Base-by-base conservation (phyloP, 2,888 invertebrate species). In the Polydrusus tereticollis region DNA sequence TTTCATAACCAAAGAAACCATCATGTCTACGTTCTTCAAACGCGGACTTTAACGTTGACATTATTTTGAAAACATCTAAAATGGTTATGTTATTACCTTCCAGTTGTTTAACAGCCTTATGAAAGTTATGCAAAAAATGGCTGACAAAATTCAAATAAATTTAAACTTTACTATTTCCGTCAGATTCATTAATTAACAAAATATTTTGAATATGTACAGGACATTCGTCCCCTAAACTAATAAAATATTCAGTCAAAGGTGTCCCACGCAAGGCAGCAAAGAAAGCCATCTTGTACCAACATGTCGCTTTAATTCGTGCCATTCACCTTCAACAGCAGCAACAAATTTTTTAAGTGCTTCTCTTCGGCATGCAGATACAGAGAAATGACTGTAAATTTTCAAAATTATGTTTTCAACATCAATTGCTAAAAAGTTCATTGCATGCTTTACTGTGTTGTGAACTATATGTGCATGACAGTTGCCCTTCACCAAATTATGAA, bases 401-500 rank as follows among this genome's bases (percentile, higher is more conserved):
- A 76, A 69, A 73, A n/a, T n/a, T n/a, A n/a, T n/a, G n/a, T 76
- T 77, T 74, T 77, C 76, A 59, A 75, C 47, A 68, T 77, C 74
- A 71, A 47, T 26, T 18, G 59, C 41, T 59, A 74, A 73, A 65
- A 21, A 70, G 63, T 33, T 60, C 75, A 73, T 76, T 21, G 76
- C 77, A 76, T 77, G 14, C 18, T 57, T 57, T 2, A 57, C 33
- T 33, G 57, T 36, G 36, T 57, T 77, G 55, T 78, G 77, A 18
- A 78, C 70, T 21, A 78, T 77, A 45, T 77, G 77, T 52, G 74
- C 76, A 67, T 77, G 77, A 70, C 76, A 77, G 43, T 78, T 76
- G 20, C 76, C 72, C 52, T 77, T 75, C 6, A 77, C 36, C 8
- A 77, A 38, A 64, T 70, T 63, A 43, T 76, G 75, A 23, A 74